These are phyloP conservation scores for Ctenopoma multispine DNA, from an alignment of 2,797 vertebrate species.

Conservation along the genomic window DNA sequence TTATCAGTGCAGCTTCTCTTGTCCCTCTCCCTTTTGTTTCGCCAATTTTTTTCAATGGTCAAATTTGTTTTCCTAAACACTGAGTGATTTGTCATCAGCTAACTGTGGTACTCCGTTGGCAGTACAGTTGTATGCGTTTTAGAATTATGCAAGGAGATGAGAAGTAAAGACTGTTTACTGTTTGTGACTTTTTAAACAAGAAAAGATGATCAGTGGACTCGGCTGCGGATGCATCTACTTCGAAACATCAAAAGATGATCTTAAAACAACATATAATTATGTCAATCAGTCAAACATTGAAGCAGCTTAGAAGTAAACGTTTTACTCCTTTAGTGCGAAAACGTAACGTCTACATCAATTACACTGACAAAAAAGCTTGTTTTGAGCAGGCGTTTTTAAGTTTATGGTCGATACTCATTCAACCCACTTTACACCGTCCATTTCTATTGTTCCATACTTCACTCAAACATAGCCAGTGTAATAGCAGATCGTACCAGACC, in stretches of 20 bases:
- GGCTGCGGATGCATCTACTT: not conserved
- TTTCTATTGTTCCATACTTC: conserved; percentile 45
- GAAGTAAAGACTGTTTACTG: conserved; percentile 12
- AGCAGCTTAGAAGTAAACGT: conserved; percentile 3
- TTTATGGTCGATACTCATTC: conserved; percentile 26
- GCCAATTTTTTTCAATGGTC: conserved; percentile 15
- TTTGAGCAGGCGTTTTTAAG: conserved; percentile 27
- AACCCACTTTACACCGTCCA: not conserved
- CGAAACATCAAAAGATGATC: not conserved
- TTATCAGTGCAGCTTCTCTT: not conserved
- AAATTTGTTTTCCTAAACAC: conserved; percentile 12
- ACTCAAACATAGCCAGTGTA: conserved; percentile 48
- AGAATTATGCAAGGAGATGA: conserved; percentile 16
- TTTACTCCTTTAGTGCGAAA: conserved; percentile 11
- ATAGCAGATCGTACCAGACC: conserved; percentile 40
- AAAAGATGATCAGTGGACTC: not conserved
- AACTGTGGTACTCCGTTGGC: conserved; percentile 50
- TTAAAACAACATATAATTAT: not conserved
- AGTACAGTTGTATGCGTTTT: conserved; percentile 47
- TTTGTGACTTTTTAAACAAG: not conserved
- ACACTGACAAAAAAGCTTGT: not conserved
- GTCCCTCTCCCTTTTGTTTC: not conserved
- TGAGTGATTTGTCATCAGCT: conserved; percentile 19
- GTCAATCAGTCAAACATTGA: conserved; percentile 26
- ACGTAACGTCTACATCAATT: conserved; percentile 12